Evolutionary conservation across 2,888 invertebrate genomes (phyloP).

Genomic region (Parnassius smintheus): DNA sequence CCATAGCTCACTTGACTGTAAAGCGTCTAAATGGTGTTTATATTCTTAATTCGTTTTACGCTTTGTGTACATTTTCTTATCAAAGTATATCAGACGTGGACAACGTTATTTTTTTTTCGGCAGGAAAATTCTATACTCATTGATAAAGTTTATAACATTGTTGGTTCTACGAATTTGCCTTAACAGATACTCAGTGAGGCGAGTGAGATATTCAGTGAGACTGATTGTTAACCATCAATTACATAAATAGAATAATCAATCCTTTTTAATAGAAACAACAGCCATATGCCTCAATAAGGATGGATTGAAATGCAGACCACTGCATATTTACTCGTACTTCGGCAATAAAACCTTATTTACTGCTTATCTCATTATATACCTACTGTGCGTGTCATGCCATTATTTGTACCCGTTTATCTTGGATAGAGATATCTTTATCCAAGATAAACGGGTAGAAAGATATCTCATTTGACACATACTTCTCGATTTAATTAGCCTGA

Average conservation of each 20-base stretch:
- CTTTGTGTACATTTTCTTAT: too few species aligned
- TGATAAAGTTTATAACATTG: too few species aligned
- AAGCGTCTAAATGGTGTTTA: too few species aligned
- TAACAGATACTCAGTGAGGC: too few species aligned
- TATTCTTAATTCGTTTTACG: too few species aligned
- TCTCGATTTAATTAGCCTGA: constrained; percentile 73
- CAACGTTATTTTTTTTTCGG: too few species aligned
- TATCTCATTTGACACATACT: constrained; percentile 69
- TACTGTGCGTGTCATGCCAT: constrained; percentile 63
- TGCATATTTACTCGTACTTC: constrained; percentile 45
- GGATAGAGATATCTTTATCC: constrained; percentile 74
- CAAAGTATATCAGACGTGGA: too few species aligned
- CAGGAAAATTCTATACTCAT: too few species aligned
- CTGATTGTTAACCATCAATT: background rate
- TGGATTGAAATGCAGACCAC: constrained; percentile 40
- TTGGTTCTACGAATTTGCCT: too few species aligned
- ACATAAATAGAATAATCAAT: constrained; percentile 25
- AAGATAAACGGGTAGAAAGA: constrained; percentile 71
- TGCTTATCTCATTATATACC: constrained; percentile 44
- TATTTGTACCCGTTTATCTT: too few species aligned
- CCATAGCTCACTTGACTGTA: too few species aligned
- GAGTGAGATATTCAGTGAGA: too few species aligned
- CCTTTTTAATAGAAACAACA: constrained; percentile 36
- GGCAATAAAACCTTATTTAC: constrained; percentile 58
- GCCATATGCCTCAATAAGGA: constrained; percentile 29